These are phyloP conservation scores for Xenopus laevis DNA, from an alignment of 2,113 vertebrate species.

Conservation along the genomic window DNA sequence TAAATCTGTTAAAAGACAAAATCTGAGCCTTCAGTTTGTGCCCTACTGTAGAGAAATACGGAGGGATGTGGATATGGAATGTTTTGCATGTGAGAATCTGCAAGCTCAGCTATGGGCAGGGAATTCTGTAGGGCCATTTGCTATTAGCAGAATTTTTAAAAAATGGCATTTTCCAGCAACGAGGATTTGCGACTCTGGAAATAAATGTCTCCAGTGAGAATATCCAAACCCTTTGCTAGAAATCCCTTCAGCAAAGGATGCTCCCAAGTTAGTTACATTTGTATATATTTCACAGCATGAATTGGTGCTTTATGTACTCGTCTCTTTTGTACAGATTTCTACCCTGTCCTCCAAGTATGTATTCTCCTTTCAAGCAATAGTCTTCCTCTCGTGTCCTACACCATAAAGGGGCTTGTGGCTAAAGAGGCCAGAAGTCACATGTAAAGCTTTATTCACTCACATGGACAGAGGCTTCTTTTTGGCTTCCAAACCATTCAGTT, in stretches of 20 bases:
- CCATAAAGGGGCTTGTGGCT: conserved; percentile 23
- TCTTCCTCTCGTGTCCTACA: conserved; percentile 27
- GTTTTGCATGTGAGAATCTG: no score
- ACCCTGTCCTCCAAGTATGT: conserved; percentile 31
- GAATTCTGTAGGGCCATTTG: no score
- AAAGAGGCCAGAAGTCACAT: conserved; percentile 28
- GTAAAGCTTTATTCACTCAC: conserved; percentile 29
- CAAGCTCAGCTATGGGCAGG: no score
- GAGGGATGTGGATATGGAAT: no score
- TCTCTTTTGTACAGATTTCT: conserved; percentile 14
- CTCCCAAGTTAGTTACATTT: conserved; percentile 1
- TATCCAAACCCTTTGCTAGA: no score
- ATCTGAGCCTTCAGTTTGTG: no score
- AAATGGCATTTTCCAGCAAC: no score
- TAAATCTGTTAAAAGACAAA: no score
- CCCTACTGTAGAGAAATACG: no score
- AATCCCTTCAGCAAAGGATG: not conserved
- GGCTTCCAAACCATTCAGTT: conserved; percentile 35
- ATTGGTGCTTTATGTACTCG: conserved; percentile 26
- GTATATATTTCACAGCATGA: conserved; percentile 13
- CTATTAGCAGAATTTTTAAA: no score
- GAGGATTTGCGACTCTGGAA: no score
- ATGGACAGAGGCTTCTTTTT: conserved; percentile 1
- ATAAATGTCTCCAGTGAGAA: no score
- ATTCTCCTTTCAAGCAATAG: conserved; percentile 16